Conservation (phyloP, 2,113 vertebrate genomes). For the Actenoides hombroni region DNA sequence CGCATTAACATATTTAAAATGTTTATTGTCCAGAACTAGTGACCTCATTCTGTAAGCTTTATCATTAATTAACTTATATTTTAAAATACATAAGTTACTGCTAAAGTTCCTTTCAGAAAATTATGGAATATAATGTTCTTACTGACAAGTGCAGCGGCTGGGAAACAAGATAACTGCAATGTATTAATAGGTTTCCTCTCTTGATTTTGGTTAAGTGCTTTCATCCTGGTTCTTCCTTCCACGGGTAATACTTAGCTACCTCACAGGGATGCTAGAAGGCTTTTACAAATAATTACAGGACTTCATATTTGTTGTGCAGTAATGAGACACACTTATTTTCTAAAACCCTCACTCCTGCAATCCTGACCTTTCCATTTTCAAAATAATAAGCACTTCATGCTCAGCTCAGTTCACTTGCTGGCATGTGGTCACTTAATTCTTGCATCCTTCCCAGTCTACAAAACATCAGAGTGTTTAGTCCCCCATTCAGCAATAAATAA, state of each 20-base stretch:
- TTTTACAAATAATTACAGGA: conserved; percentile 51
- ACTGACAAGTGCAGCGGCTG: not conserved
- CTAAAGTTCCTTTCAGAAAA: not conserved
- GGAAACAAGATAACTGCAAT: not conserved
- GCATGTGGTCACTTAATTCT: conserved; percentile 4
- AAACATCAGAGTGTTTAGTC: not conserved
- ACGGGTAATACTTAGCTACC: not conserved
- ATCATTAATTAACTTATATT: not conserved
- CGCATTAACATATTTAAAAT: not conserved
- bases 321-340: conserved; percentile 29
- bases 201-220: conserved; percentile 1
- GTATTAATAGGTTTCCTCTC: not conserved
- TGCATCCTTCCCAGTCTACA: not conserved
- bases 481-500: not conserved
- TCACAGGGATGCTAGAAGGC: conserved; percentile 33
- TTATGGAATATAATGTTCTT: not conserved
- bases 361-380: conserved; percentile 34
- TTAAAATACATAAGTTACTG: not conserved
- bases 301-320: conserved; percentile 29
- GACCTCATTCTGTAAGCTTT: not conserved
- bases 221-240: not conserved
- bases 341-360: conserved; percentile 8
- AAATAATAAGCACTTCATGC: conserved; percentile 45
- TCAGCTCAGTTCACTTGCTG: conserved; percentile 10
- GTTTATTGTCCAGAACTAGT: not conserved